A percentile compares a stretch with the other conserved stretches of the same genome.
These are phyloP conservation scores for Volucella inflata DNA, from an alignment of 2,888 invertebrate species.

Conservation along the genomic window DNA sequence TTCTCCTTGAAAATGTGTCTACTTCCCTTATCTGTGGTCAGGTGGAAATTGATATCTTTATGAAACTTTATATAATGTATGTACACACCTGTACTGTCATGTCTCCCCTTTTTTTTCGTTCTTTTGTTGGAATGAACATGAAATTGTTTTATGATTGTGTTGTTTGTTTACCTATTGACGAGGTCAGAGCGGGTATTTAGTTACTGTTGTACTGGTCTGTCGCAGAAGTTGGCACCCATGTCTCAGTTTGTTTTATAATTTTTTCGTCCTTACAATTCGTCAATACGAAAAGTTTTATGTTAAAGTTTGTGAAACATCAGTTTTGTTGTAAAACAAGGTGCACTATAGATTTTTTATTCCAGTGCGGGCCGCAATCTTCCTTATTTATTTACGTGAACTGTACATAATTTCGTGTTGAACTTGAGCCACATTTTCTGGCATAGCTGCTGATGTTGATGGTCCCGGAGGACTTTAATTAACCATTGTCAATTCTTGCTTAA, in stretches of 20 bases:
- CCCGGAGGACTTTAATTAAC: no score
- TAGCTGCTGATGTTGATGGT: no score
- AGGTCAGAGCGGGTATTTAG: conserved; percentile 32
- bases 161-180: conserved; percentile 27
- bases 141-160: not conserved
- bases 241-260: conserved; percentile 6
- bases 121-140: conserved; percentile 1
- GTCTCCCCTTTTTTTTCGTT: not conserved
- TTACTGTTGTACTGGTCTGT: conserved; percentile 13
- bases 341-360: no score
- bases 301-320: no score
- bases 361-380: no score
- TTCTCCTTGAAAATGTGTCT: conserved; percentile 9
- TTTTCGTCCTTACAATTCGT: conserved; percentile 38
- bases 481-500: no score
- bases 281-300: not conserved
- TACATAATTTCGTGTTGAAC: no score
- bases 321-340: no score
- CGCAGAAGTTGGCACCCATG: conserved; percentile 38
- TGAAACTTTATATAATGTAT: conserved; percentile 1
- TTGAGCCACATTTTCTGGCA: no score
- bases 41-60: conserved; percentile 38
- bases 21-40: not conserved
- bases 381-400: no score
- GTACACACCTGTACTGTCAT: no score